These are phyloP conservation scores for Elymnias hypermnestra DNA, from an alignment of 1,140 invertebrate genomes.

Conservation along the genomic window DNA sequence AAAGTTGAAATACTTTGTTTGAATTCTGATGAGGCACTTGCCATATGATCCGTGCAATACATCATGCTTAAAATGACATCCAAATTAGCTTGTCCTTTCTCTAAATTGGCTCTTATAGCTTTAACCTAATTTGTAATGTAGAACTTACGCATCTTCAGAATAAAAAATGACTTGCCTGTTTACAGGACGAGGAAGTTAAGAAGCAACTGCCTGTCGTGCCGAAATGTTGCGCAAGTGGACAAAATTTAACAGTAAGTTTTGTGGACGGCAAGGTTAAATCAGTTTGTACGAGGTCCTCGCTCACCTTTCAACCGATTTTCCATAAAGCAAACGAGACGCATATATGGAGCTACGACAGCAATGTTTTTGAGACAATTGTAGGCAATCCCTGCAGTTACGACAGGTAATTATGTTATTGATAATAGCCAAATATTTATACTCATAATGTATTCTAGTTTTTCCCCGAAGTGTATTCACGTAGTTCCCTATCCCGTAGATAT, in stretches of 20 bases:
- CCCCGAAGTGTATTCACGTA: too few species aligned
- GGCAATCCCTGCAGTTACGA: conserved; percentile 76
- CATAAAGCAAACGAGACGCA: conserved; percentile 73
- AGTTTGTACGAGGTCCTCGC: conserved; percentile 53
- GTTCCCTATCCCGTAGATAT: too few species aligned
- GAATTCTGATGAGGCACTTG: conserved; percentile 52
- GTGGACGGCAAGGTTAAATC: conserved; percentile 65
- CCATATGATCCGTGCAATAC: conserved; percentile 43
- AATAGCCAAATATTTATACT: neutral
- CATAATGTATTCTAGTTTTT: too few species aligned
- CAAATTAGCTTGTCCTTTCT: conserved; percentile 56
- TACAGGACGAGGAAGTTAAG: conserved; percentile 59
- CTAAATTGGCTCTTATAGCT: conserved; percentile 38
- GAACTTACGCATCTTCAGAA: conserved; percentile 11
- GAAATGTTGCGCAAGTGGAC: conserved; percentile 69
- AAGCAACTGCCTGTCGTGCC: conserved; percentile 61
- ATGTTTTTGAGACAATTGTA: conserved; percentile 74
- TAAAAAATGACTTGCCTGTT: conserved; percentile 26
- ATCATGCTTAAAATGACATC: conserved; percentile 57
- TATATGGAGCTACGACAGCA: conserved; percentile 64
- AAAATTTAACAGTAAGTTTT: conserved; percentile 51
- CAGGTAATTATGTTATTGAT: conserved; percentile 56
- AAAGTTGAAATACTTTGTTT: conserved; percentile 53
- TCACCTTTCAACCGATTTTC: conserved; percentile 73
- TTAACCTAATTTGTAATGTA: conserved; percentile 37